Evolutionary conservation across 2,888 invertebrate species (phyloP), one percentile per base, ranked within the genome.

Genomic region (Cataglyphis livida): DNA sequence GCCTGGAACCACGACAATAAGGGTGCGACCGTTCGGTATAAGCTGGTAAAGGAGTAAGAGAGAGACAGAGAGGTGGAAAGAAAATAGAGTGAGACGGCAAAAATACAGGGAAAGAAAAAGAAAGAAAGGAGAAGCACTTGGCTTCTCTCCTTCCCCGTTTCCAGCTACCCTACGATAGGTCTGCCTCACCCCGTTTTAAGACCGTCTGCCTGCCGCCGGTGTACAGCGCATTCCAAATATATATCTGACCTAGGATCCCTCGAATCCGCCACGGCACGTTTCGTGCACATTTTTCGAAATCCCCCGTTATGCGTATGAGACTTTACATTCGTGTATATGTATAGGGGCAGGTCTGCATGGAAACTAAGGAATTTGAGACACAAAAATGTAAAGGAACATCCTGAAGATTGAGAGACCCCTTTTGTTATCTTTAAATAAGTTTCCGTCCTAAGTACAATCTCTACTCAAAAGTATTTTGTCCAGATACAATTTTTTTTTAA

Each of bases 1-100:
- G 93, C 92, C 92, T 91, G 92, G 89, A 92, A 92, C 91, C 92
- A n/a, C 48, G 91, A 90, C 91, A 92, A 93, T 93, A 93, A 93
- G 93, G 92, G 92, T 91, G 92, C 88, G 87, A 88, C 84, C 84
- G 88, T 85, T 82, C 82, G 82, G 85, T 89, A 73, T 86, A 71
- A 64, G 70, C 79, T 84, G 73, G n/a, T n/a, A n/a, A 48, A 7
- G 48, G 2, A 48, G 48, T 1, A 7, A 48, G 48, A 48, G n/a
- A 48, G 81, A 71, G 41, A 44, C 4, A 35, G 32, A 65, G 51
- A 51, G 59, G 44, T 5, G 12, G 38, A 38, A 28, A 61, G 21
- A 74, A 12, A 54, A 54, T 32, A 28, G 51, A 62, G 18, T 21
- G 62, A 38, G 62, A 41, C 21, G 61, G 64, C 41, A 61, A n/a